Conservation (phyloP, 2,113 vertebrate species). For the Heloderma charlesbogerti region DNA sequence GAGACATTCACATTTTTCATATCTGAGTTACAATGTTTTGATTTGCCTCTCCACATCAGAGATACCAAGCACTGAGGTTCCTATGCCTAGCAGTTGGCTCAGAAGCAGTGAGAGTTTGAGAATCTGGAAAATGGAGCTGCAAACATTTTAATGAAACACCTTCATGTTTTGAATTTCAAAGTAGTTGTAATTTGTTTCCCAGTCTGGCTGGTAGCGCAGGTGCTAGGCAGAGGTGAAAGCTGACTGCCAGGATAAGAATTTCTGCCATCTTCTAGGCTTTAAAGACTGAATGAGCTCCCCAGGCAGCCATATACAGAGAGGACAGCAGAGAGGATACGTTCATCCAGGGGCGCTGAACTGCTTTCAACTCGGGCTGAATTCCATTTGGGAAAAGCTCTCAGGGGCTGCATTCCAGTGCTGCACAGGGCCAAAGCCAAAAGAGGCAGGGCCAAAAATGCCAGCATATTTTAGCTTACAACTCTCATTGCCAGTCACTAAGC, state of each 20-base stretch:
- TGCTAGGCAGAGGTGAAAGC: background rate
- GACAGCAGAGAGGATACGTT: too few species aligned
- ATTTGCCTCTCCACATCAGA: background rate
- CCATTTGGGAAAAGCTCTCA: too few species aligned
- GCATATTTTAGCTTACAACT: too few species aligned
- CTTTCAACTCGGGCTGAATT: too few species aligned
- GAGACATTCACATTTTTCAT: background rate
- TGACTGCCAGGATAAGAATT: slow-evolving; percentile 7
- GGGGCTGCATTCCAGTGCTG: too few species aligned
- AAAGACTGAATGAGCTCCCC: too few species aligned
- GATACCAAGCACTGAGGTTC: background rate
- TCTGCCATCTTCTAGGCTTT: background rate
- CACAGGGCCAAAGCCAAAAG: too few species aligned
- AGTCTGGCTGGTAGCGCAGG: slow-evolving; percentile 18
- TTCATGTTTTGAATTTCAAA: slow-evolving; percentile 26
- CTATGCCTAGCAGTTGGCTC: background rate
- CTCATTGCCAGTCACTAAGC: too few species aligned
- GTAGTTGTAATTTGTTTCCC: slow-evolving; percentile 18
- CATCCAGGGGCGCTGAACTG: too few species aligned
- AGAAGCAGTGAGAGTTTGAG: background rate
- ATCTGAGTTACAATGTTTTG: background rate
- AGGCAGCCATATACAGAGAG: too few species aligned
- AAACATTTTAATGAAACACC: slow-evolving; percentile 9
- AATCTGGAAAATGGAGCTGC: background rate
- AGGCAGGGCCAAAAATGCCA: too few species aligned